Evolutionary conservation across 2,797 vertebrate genomes (phyloP), one percentile per base, ranked within the genome.

Genomic region (Miichthys miiuy): DNA sequence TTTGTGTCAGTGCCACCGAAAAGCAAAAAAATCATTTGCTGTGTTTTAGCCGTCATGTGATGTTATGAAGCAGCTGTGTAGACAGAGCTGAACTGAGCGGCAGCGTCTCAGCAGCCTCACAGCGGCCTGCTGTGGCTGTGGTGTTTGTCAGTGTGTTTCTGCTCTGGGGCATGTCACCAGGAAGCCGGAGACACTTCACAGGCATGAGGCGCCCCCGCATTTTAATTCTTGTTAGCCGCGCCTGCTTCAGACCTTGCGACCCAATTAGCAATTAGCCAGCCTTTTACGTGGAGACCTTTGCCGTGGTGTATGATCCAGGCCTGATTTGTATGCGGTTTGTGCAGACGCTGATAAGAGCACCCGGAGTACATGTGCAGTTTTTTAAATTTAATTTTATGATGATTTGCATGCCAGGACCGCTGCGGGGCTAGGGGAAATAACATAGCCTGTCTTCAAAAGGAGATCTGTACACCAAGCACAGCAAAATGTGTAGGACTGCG

Each of bases 241-340:
- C 83, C 71, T 52, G 82, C 90, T 91, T 93, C 84, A 89, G 83
- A 92, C 90, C 86, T 85, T 60, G 84, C 84, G 83, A 91, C 88
- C 85, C 93, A 93, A 94, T 94, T 94, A 94, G 89, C 89, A 93
- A 93, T 95, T 93, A 87, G 74, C 73, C 79, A 92, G 82, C 86
- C 81, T 91, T 91, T 91, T 90, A 89, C 85, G 50, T 74, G 44
- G 79, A 89, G 90, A 89, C 89, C 86, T 91, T 90, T 88, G 79
- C 89, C 52, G 75, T 81, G 86, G 72, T 81, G 82, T 88, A 82
- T 92, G 93, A 94, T 94, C 89, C 81, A 51, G 63, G 83, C 83
- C 89, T 93, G 93, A 94, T 95, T 93, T 93, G 89, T 94, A 92
- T 93, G 93, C 93, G 72, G 87, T 90, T 93, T 93, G 91, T 94